Base-by-base conservation (phyloP, 2,888 invertebrate species). In the Sinelater perroti region DNA sequence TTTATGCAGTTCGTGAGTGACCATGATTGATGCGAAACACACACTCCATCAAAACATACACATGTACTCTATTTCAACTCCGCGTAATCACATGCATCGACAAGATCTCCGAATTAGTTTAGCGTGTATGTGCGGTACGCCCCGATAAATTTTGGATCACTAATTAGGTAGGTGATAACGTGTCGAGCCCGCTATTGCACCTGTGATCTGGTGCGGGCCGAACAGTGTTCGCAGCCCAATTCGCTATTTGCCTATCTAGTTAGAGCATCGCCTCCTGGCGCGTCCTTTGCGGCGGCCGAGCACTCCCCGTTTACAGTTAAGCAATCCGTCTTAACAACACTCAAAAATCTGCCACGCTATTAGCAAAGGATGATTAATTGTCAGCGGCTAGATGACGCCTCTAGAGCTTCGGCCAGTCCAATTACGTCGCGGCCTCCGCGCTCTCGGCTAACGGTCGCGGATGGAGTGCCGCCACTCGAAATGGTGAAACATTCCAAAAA, bases 331-430 rank as follows among this genome's bases (percentile, higher is more conserved):
- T 56, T 49, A 20, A 56, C 56, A 50, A 56, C 56, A 56, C 56
- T 56, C 30, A 57, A 57, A 42, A 57, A 46, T 46, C 36, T 53
- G 31, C 49, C 47, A 26, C 26, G 35, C 30, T 38, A 51, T 52
- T 52, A 52, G 52, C 52, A 45, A 52, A 57, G 45, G 45, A 57
- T 58, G 58, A 58, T 58, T 58, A 58, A 58, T 58, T 58, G 49
- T 58, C 30, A 44, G 21, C 44, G 26, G 40, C 33, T 53, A 21
- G 38, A 33, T 54, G 38, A 46, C 56, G 51, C 56, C 56, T 57
- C 44, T 38, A 40, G 26, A 53, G 40, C 53, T 52, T 49, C 28
- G 38, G 46, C 42, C 46, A 54, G 54, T 54, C 54, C 46, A 54
- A 54, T 54, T 54, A 54, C 38, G 16, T 21, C 36, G 35, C 28